phyloP scores from a whole-genome alignment of 2,888 invertebrate species.

The Siphlonurus alternatus region DNA sequence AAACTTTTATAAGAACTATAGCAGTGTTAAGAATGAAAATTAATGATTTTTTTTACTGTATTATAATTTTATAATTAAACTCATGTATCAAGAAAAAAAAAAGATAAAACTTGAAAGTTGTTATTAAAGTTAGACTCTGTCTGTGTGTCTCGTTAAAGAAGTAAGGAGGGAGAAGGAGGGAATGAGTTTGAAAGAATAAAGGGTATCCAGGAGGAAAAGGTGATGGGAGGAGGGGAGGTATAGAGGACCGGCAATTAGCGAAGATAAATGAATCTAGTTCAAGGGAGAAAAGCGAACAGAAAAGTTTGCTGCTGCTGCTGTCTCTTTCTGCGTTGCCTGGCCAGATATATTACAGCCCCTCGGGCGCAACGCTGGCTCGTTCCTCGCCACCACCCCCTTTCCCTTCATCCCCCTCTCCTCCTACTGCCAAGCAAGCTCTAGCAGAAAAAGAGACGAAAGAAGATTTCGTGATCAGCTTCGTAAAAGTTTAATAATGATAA shows the following conservation, averaged over 20 bases:
- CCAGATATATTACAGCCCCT: background rate
- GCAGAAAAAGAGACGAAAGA: background rate
- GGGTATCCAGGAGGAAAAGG: constrained; percentile 3
- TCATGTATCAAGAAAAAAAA: background rate
- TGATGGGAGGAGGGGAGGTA: background rate
- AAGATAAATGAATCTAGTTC: constrained; percentile 3
- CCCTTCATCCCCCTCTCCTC: too few relatives aligned
- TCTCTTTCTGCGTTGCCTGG: background rate
- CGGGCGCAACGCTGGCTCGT: background rate
- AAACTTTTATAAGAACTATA: background rate
- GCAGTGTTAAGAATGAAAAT: background rate
- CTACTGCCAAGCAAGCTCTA: too few relatives aligned
- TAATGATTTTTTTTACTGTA: background rate
- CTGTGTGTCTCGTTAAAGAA: background rate
- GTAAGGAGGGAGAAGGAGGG: background rate
- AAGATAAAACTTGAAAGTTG: background rate
- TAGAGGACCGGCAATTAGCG: constrained; percentile 1
- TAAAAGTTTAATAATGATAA: background rate
- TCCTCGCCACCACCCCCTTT: background rate
- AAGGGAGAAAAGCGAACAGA: background rate
- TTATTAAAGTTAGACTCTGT: background rate
- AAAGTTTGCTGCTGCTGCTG: background rate
- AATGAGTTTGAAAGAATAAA: constrained; percentile 4
- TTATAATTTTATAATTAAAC: background rate
- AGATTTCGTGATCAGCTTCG: background rate